Conservation (phyloP, 2,888 invertebrate species). For the Acleris laterana region DNA sequence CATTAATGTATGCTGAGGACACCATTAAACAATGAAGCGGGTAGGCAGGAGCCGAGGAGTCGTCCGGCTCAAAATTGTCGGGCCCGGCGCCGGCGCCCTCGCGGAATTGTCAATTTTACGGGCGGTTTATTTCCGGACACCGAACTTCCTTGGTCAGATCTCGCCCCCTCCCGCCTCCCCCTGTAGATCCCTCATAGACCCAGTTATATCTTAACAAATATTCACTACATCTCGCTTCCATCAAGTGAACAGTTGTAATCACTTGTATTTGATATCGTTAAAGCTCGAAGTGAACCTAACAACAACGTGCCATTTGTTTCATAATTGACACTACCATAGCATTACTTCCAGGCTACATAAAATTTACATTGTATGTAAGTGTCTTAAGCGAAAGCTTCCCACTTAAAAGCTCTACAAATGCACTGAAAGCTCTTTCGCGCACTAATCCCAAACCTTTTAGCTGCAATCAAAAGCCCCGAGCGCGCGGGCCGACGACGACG, state of each 20-base stretch:
- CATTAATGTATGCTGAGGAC: neutral
- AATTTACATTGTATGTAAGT: slow-evolving; percentile 84
- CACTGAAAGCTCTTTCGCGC: slow-evolving; percentile 85
- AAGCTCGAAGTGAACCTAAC: neutral
- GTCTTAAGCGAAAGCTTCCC: slow-evolving; percentile 84
- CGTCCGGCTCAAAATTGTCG: slow-evolving; percentile 67
- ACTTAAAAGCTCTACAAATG: slow-evolving; percentile 85
- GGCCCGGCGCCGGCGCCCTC: slow-evolving; percentile 70
- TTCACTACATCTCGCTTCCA: slow-evolving; percentile 22
- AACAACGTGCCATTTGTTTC: slow-evolving; percentile 38
- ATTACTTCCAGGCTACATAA: slow-evolving; percentile 69
- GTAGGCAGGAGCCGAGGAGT: slow-evolving; percentile 13
- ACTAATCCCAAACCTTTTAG: slow-evolving; percentile 85
- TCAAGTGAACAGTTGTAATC: slow-evolving; percentile 14
- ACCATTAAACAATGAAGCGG: slow-evolving; percentile 14
- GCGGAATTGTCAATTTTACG: slow-evolving; percentile 89
- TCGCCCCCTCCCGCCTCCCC: slow-evolving; percentile 58
- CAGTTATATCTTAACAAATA: slow-evolving; percentile 31
- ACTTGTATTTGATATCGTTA: neutral
- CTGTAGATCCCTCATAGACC: slow-evolving; percentile 56
- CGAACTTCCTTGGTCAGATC: slow-evolving; percentile 77
- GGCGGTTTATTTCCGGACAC: slow-evolving; percentile 87
- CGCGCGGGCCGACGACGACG: slow-evolving; percentile 61
- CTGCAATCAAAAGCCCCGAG: slow-evolving; percentile 85
- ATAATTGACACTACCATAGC: slow-evolving; percentile 43